phyloP scores from a whole-genome alignment of 1,140 invertebrate genomes.

The Marisa cornuarietis region DNA sequence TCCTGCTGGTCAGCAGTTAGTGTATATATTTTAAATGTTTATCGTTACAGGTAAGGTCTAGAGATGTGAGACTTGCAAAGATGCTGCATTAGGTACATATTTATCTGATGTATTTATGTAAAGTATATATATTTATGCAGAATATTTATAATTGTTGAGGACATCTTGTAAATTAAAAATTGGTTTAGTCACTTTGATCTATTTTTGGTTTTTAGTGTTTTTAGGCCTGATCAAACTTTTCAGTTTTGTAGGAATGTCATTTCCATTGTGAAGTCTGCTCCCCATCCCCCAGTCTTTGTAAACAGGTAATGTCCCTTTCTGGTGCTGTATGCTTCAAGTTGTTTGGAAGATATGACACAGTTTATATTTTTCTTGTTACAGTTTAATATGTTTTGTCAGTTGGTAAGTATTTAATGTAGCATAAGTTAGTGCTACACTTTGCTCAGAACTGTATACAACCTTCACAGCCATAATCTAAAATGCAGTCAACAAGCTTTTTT shows the following conservation, averaged over 20 bases:
- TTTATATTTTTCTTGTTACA: not conserved
- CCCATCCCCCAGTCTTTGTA: too few relatives aligned
- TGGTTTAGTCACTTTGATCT: too few relatives aligned
- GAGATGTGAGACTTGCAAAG: slow-evolving; percentile 1
- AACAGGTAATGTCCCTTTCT: too few relatives aligned
- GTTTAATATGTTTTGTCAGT: not conserved
- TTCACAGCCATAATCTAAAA: slow-evolving; percentile 29
- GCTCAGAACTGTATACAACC: slow-evolving; percentile 13
- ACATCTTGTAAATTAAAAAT: not conserved
- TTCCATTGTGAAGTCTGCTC: too few relatives aligned
- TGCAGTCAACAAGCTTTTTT: too few relatives aligned
- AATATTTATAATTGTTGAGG: not conserved
- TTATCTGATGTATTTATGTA: too few relatives aligned
- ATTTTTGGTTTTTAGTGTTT: too few relatives aligned
- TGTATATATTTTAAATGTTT: slow-evolving; percentile 16
- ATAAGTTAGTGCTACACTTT: too few relatives aligned
- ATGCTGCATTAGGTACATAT: slow-evolving; percentile 5
- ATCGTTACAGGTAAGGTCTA: slow-evolving; percentile 1
- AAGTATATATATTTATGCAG: slow-evolving; percentile 11
- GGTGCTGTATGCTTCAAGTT: too few relatives aligned
- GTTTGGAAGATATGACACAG: too few relatives aligned
- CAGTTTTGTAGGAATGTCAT: too few relatives aligned
- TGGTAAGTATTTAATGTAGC: not conserved
- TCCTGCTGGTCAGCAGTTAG: not conserved
- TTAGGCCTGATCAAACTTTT: too few relatives aligned